Evolutionary conservation across 64 coral and sea anemone genomes (phyloP).

Genomic region (Stichodactyla helianthus): DNA sequence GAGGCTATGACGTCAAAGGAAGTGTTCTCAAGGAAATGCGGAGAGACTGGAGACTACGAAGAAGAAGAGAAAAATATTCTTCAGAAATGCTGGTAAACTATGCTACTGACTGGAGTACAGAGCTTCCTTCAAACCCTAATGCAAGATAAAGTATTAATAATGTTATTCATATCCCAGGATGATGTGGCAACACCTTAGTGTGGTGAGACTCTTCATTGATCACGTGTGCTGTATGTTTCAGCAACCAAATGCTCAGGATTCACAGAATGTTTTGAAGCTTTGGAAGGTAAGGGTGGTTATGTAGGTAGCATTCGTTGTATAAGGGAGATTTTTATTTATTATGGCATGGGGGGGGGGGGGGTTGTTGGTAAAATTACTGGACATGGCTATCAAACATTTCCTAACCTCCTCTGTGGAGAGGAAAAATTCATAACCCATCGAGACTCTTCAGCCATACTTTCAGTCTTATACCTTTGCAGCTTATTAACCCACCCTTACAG

Average conservation of each 20-base stretch:
- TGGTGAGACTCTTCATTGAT: slow-evolving; percentile 5
- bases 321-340: too few relatives aligned
- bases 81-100: slow-evolving; percentile 33
- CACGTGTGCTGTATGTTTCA: background rate
- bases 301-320: too few relatives aligned
- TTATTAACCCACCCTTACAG: too few relatives aligned
- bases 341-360: too few relatives aligned
- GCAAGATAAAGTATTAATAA: too few relatives aligned
- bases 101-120: background rate
- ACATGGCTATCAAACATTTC: too few relatives aligned
- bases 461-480: too few relatives aligned
- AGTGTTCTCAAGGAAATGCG: slow-evolving; percentile 2
- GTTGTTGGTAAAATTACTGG: too few relatives aligned
- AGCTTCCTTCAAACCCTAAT: too few relatives aligned
- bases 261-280: slow-evolving; percentile 19
- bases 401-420: too few relatives aligned
- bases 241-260: slow-evolving; percentile 10
- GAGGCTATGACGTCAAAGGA: slow-evolving; percentile 55
- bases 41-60: slow-evolving; percentile 20
- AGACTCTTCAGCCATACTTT: too few relatives aligned
- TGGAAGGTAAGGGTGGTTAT: slow-evolving; percentile 21
- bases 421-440: too few relatives aligned
- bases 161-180: background rate
- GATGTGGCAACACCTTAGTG: slow-evolving; percentile 11
- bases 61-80: slow-evolving; percentile 12